Percentiles rank a stretch among this genome's conserved stretches.
Evolutionary conservation across 92 coral and sea anemone species (phyloP).

Genomic region (Hydrozoanthus gracilis): DNA sequence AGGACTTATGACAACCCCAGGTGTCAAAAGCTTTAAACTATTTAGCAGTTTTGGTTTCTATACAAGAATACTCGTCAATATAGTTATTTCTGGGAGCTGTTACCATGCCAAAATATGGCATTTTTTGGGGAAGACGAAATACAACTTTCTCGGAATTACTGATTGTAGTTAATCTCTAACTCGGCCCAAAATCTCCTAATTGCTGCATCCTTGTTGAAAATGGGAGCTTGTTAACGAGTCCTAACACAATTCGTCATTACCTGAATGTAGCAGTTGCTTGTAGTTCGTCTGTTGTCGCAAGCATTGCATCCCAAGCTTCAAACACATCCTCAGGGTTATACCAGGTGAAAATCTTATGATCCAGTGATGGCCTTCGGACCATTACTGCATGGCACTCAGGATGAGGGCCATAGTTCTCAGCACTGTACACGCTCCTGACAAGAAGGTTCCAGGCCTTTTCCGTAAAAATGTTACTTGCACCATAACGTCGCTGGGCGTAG

Average conservation of each 20-base stretch:
- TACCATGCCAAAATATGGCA: too few species aligned
- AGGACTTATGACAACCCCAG: too few species aligned
- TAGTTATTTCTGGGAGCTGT: too few species aligned
- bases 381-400: conserved; percentile 64
- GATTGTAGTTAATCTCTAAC: too few species aligned
- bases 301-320: conserved; percentile 78
- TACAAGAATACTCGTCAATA: too few species aligned
- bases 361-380: conserved; percentile 68
- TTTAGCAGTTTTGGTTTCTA: too few species aligned
- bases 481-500: conserved; percentile 74
- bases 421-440: conserved; percentile 70
- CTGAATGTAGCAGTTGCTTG: conserved; percentile 69
- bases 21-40: too few species aligned
- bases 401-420: conserved; percentile 54
- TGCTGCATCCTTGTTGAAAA: too few species aligned
- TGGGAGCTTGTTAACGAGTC: too few species aligned
- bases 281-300: conserved; percentile 62
- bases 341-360: conserved; percentile 65
- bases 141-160: too few species aligned
- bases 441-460: conserved; percentile 72
- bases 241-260: conserved; percentile 25
- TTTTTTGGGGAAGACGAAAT: too few species aligned
- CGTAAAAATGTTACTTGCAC: conserved; percentile 44
- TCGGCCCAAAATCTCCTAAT: too few species aligned
- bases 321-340: conserved; percentile 67